Conservation (phyloP, 2,888 invertebrate genomes). For the Phoenoteleia sp. region DNA sequence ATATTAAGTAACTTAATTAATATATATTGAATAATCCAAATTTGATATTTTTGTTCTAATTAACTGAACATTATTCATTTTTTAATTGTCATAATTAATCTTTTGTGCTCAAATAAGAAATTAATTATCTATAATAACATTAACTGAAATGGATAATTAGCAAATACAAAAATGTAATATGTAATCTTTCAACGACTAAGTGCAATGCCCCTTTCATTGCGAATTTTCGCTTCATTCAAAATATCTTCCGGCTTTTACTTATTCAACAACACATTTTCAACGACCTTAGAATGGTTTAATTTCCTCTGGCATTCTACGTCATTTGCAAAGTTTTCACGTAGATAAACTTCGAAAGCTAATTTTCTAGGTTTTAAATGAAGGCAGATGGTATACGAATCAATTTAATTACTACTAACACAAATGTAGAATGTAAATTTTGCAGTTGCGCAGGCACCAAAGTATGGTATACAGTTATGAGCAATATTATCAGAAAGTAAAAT, state of each 20-base stretch:
- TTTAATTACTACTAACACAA: conserved; percentile 51
- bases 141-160: no score
- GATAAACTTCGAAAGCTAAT: conserved; percentile 39
- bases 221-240: conserved; percentile 8
- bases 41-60: no score
- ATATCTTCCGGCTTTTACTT: conserved; percentile 30
- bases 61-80: no score
- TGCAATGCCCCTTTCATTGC: background rate
- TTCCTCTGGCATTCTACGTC: conserved; percentile 44
- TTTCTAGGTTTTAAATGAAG: conserved; percentile 43
- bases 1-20: no score
- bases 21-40: no score
- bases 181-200: background rate
- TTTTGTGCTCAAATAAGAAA: no score
- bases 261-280: conserved; percentile 42
- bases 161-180: no score
- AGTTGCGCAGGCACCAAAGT: background rate
- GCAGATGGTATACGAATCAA: conserved; percentile 43
- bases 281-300: conserved; percentile 37
- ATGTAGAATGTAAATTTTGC: conserved; percentile 46
- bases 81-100: no score
- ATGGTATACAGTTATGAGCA: conserved; percentile 12
- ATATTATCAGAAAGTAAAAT: conserved; percentile 44
- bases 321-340: conserved; percentile 57
- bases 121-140: no score